Base-by-base conservation (phyloP, 2,797 vertebrate genomes). In the Pterois miles region DNA sequence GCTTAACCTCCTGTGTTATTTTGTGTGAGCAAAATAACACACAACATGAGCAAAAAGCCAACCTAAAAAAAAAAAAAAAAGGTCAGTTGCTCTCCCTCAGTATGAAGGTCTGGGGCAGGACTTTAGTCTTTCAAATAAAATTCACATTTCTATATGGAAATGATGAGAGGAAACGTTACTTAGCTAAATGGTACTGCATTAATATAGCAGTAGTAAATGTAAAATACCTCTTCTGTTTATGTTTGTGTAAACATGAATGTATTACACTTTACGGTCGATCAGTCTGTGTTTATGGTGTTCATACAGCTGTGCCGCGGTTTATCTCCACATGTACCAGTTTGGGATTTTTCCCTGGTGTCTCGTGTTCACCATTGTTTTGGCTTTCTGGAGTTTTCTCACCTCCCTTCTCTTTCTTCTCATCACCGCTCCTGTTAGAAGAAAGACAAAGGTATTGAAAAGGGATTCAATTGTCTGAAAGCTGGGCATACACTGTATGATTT, bases 271-370 rank as follows among this genome's bases (percentile, higher is more conserved):
- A n/a, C 22, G 23, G 14, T 31, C 22, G 23, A 14, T 31, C 34
- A 43, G 46, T 50, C 0, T 23, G 18, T 80, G 16, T 60, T 52
- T 16, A 7, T 27, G 18, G 34, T 14, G 16, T 69, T 96, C 92
- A 97, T 84, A 98, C 97, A 71, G 96, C 97, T 68, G 96, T 98
- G 81, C 96, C 96, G 16, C 95, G 94, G 90, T 96, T 96, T 58
- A 95, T 88, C 84, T 96, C 95, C 86, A 93, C 86, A 54, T 95
- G 95, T 70, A 86, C 86, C 91, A 92, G 88, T 89, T 93, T 95
- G 56, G 85, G 77, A 74, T 88, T 94, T 88, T 95, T 95, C 82
- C 92, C 92, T 12, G 67, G 4, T 1, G 93, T 80, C 76, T 97
- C 96, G 23, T 94, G 93, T 82, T 96, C 96, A 0, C 50, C 60